Conservation (phyloP, 2,888 invertebrate genomes). For the Elegia similella region DNA sequence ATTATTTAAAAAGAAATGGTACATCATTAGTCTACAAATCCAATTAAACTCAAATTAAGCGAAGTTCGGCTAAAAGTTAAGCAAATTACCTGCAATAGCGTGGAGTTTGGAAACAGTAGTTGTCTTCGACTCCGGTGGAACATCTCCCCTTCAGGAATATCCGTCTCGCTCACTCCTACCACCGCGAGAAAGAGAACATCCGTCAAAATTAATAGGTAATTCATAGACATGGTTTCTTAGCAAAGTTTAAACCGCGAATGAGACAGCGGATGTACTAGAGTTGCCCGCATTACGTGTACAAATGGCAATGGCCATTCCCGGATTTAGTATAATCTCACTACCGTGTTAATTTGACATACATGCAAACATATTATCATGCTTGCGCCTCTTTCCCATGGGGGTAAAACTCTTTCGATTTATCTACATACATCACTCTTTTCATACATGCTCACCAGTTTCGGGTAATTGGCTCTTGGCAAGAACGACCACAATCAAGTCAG, state of each 20-base stretch:
- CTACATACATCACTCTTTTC: too few relatives aligned
- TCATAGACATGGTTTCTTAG: conserved; percentile 23
- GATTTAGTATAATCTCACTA: conserved; percentile 14
- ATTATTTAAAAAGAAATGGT: neutral
- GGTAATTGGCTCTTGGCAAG: too few relatives aligned
- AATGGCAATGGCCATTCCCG: conserved; percentile 15
- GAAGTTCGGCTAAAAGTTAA: conserved; percentile 7
- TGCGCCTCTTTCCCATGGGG: too few relatives aligned
- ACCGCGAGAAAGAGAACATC: conserved; percentile 5
- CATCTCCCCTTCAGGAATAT: conserved; percentile 29
- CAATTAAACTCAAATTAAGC: neutral
- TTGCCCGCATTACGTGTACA: conserved; percentile 16
- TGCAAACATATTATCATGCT: too few relatives aligned
- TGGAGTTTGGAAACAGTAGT: conserved; percentile 58
- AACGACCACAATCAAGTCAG: too few relatives aligned
- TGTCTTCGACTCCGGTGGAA: conserved; percentile 53
- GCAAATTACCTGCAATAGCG: conserved; percentile 54
- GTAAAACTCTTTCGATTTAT: too few relatives aligned
- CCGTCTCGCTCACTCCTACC: conserved; percentile 31
- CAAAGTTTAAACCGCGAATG: conserved; percentile 18
- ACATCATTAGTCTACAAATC: neutral
- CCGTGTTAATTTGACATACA: conserved; percentile 17
- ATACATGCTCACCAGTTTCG: too few relatives aligned
- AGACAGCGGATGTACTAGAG: conserved; percentile 11
- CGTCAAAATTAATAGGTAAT: conserved; percentile 10